Evolutionary conservation across 2,797 vertebrate genomes (phyloP).

Genomic region (Lacerta agilis): DNA sequence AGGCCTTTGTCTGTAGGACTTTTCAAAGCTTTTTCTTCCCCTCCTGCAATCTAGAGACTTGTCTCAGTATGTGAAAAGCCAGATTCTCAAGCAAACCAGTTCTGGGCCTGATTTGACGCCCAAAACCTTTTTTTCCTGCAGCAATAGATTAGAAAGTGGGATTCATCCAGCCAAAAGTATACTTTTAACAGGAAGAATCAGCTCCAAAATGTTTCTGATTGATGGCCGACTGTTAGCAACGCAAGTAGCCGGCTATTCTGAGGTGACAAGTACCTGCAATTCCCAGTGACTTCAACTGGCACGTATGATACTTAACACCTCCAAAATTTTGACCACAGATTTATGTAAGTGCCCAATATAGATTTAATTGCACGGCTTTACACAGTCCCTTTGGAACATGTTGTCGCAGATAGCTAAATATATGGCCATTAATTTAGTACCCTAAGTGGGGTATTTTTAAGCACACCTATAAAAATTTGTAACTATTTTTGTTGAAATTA

Average conservation of each 20-base stretch:
- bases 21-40: not conserved
- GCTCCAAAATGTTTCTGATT: slow-evolving; percentile 11
- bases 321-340: slow-evolving; percentile 40
- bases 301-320: rapidly evolving
- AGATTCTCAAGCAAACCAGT: not conserved
- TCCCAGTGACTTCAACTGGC: not conserved
- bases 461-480: slow-evolving; percentile 44
- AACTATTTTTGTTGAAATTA: slow-evolving; percentile 46
- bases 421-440: slow-evolving; percentile 39
- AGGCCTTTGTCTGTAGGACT: not conserved
- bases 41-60: not conserved
- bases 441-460: slow-evolving; percentile 46
- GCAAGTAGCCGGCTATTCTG: not conserved
- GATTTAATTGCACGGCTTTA: slow-evolving; percentile 36
- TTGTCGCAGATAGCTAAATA: not conserved
- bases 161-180: no score
- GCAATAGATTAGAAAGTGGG: not conserved
- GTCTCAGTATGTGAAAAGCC: not conserved
- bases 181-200: slow-evolving; percentile 26
- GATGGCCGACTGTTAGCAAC: slow-evolving; percentile 5
- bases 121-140: no score
- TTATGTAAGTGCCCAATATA: slow-evolving; percentile 38
- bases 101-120: not conserved
- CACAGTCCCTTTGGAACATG: slow-evolving; percentile 16
- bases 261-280: slow-evolving; percentile 38